These are phyloP conservation scores for Lagorchestes hirsutus DNA, from an alignment of 2,797 vertebrate genomes.

Conservation along the genomic window DNA sequence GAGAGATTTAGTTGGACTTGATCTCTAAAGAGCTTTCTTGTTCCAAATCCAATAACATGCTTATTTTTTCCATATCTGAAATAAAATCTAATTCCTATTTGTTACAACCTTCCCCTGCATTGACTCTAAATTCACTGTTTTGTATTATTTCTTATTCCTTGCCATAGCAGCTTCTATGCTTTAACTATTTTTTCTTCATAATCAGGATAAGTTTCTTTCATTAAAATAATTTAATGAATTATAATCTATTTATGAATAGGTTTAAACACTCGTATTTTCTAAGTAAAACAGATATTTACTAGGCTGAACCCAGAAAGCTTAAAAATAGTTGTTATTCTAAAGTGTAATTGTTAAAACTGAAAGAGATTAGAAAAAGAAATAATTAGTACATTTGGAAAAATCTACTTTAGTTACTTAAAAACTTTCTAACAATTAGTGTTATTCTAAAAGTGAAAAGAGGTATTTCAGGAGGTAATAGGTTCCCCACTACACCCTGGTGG, in stretches of 20 bases:
- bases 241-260: not conserved
- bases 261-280: too few relatives aligned
- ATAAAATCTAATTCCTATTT: not conserved
- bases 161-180: not conserved
- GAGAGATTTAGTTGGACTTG: not conserved
- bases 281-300: too few relatives aligned
- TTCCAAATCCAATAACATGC: not conserved
- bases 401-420: too few relatives aligned
- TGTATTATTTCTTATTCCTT: not conserved
- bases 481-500: not conserved
- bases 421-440: too few relatives aligned
- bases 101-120: not conserved
- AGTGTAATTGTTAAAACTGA: too few relatives aligned
- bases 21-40: not conserved
- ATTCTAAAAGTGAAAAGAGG: not conserved
- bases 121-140: not conserved
- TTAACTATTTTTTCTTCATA: not conserved
- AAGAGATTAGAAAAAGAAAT: too few relatives aligned
- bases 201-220: not conserved
- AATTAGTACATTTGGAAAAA: too few relatives aligned
- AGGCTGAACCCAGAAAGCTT: too few relatives aligned
- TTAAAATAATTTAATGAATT: not conserved
- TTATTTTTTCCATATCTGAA: not conserved
- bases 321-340: too few relatives aligned
- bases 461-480: not conserved